Evolutionary conservation across 2,113 vertebrate species (phyloP).

Genomic region (Manacus vitellinus): DNA sequence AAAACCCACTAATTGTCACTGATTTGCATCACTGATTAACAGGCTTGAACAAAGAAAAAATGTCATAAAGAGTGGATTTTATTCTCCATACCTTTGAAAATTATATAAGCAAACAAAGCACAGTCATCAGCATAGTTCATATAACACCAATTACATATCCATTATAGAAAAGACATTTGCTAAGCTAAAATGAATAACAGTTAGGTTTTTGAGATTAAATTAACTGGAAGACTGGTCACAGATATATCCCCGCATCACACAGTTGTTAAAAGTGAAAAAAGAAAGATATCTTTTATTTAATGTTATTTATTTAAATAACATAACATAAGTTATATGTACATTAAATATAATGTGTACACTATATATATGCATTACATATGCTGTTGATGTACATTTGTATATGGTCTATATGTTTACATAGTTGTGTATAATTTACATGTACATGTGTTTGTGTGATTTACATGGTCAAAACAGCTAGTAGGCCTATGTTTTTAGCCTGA

Average conservation of each 20-base stretch:
- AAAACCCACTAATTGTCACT: not conserved
- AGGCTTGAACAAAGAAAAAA: not conserved
- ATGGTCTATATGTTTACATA: rapidly evolving
- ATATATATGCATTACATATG: too few relatives aligned
- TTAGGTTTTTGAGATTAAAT: not conserved
- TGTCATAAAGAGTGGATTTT: not conserved
- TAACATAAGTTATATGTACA: not conserved
- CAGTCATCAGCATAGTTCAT: not conserved
- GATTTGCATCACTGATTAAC: not conserved
- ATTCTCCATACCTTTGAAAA: not conserved
- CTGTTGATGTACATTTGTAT: not conserved
- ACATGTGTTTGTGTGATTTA: rapidly evolving
- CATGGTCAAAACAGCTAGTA: not conserved
- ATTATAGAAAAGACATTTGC: not conserved
- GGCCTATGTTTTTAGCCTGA: not conserved
- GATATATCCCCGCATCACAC: not conserved
- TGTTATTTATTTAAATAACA: not conserved
- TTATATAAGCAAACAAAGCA: not conserved
- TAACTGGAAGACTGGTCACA: not conserved
- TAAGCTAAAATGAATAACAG: not conserved
- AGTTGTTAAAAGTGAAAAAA: not conserved
- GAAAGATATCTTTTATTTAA: not conserved
- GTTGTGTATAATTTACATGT: not conserved
- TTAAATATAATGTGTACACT: not conserved
- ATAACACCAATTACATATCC: not conserved